phyloP scores from a whole-genome alignment of 2,113 vertebrate species.

The Lycaon pictus region DNA sequence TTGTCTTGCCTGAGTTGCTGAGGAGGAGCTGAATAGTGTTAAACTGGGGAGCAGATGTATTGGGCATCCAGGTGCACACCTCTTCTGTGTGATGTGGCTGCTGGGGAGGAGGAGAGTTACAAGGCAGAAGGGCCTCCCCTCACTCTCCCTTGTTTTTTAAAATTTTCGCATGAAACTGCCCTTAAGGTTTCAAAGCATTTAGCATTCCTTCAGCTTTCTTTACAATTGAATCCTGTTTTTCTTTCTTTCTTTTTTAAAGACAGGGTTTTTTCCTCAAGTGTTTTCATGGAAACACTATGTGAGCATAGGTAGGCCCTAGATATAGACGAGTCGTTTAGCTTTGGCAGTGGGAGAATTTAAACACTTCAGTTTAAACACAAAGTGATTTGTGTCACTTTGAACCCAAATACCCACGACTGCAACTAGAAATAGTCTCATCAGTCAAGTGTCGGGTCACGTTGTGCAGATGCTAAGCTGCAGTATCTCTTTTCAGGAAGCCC shows the following conservation, averaged over 20 bases:
- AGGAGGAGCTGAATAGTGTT: neutral
- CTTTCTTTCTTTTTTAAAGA: neutral
- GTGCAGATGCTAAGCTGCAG: neutral
- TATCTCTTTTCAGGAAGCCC: slow-evolving; percentile 3
- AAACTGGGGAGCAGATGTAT: neutral
- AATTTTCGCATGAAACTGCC: neutral
- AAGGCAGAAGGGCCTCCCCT: neutral
- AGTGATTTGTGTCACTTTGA: slow-evolving; percentile 67
- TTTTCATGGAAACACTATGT: slow-evolving; percentile 20
- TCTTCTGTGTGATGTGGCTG: neutral
- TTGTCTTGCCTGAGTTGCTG: neutral
- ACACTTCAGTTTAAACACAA: slow-evolving; percentile 7
- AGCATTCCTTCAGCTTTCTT: neutral
- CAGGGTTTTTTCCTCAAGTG: neutral
- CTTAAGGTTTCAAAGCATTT: neutral
- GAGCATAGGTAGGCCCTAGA: neutral
- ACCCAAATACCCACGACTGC: slow-evolving; percentile 29
- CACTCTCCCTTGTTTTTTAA: neutral
- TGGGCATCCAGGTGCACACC: neutral
- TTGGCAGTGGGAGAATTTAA: slow-evolving; percentile 54
- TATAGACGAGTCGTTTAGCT: slow-evolving; percentile 29
- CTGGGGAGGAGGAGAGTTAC: neutral
- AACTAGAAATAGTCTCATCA: slow-evolving; percentile 6
- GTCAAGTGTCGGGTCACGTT: neutral
- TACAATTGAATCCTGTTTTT: neutral